These are phyloP conservation scores for Cremastobaeus sp. DNA, from an alignment of 2,888 invertebrate genomes.

Conservation along the genomic window DNA sequence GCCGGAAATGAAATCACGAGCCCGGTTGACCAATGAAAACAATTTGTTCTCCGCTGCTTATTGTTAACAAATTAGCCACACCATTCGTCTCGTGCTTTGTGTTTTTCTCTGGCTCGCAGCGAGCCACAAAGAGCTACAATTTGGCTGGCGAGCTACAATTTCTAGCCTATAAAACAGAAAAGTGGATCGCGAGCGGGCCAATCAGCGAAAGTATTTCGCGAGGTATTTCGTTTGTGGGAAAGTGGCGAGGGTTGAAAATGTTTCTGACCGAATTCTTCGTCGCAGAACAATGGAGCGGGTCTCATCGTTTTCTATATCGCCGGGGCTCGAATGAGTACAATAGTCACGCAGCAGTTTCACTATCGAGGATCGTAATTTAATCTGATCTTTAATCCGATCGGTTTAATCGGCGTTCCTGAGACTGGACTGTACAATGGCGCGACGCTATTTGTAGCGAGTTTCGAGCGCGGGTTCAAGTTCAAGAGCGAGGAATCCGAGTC, in stretches of 20 bases:
- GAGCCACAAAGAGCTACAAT: neutral
- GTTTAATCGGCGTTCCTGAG: constrained; percentile 34
- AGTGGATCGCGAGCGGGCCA: too few relatives aligned
- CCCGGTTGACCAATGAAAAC: constrained; percentile 49
- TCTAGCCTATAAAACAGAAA: too few relatives aligned
- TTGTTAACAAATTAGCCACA: constrained; percentile 41
- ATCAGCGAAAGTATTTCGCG: too few relatives aligned
- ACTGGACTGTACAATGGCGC: constrained; percentile 14
- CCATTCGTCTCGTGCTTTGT: neutral
- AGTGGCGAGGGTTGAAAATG: constrained; percentile 3
- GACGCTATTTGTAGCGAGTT: neutral
- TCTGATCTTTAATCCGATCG: constrained; percentile 46
- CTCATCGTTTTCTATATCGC: constrained; percentile 10
- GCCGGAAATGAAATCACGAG: constrained; percentile 59
- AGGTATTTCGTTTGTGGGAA: too few relatives aligned
- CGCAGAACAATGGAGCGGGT: constrained; percentile 36
- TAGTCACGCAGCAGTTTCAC: constrained; percentile 44
- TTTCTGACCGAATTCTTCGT: neutral
- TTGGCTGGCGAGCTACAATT: too few relatives aligned
- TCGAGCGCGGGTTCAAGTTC: constrained; percentile 30
- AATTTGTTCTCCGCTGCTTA: constrained; percentile 46
- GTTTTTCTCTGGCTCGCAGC: neutral
- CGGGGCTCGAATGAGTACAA: constrained; percentile 43
- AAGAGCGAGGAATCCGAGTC: neutral
- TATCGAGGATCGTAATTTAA: constrained; percentile 47